Evolutionary conservation across 2,113 vertebrate genomes (phyloP).

Genomic region (Aegithalos caudatus): DNA sequence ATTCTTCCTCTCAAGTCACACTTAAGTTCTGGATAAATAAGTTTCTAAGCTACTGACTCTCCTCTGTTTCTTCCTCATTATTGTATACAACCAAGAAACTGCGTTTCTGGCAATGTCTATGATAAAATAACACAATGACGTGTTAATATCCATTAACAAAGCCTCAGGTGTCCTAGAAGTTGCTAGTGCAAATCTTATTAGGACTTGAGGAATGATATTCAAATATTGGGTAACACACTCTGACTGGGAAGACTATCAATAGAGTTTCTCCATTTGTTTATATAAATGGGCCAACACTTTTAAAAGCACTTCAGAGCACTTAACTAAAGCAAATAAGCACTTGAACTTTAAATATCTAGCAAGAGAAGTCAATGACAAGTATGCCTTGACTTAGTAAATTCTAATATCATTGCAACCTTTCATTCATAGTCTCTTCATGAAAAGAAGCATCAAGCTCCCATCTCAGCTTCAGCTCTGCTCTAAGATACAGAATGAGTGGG

Average conservation of each 20-base stretch:
- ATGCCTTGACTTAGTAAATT: slow-evolving; percentile 55
- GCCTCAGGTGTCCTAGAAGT: not conserved
- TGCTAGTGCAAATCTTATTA: not conserved
- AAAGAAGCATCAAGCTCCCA: not conserved
- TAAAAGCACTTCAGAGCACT: slow-evolving; percentile 73
- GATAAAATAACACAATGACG: not conserved
- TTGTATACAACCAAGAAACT: not conserved
- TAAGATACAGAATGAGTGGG: not conserved
- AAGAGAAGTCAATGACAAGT: slow-evolving; percentile 72
- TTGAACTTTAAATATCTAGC: slow-evolving; percentile 75
- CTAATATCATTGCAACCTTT: slow-evolving; percentile 18
- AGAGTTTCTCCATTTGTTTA: slow-evolving; percentile 69
- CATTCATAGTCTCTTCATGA: not conserved
- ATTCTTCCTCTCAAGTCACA: not conserved
- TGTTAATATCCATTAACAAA: not conserved
- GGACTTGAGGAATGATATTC: not conserved
- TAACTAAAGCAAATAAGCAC: slow-evolving; percentile 74
- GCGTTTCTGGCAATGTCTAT: not conserved
- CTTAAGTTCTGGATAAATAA: not conserved
- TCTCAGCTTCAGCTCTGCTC: not conserved
- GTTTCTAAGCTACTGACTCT: not conserved
- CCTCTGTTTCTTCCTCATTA: not conserved
- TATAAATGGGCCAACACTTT: slow-evolving; percentile 62
- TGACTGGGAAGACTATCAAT: slow-evolving; percentile 47
- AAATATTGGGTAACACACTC: slow-evolving; percentile 9